phyloP scores from a whole-genome alignment of 1,140 invertebrate genomes.

The Ectropis grisescens region DNA sequence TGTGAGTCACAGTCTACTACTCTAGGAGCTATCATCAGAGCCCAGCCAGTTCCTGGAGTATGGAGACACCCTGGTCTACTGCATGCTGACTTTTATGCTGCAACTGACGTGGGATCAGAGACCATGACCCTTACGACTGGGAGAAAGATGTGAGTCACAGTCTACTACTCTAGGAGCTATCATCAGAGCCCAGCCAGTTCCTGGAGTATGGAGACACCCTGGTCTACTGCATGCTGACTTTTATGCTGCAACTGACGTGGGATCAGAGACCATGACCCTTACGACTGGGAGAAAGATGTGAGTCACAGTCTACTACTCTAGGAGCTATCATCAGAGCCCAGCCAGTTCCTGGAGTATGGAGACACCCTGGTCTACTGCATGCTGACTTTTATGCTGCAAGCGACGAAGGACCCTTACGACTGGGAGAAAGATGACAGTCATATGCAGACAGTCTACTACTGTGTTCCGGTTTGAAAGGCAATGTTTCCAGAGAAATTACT shows the following conservation, averaged over 20 bases:
- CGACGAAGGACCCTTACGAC: constrained; percentile 93
- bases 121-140: constrained; percentile 96
- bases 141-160: constrained; percentile 82
- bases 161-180: too few species aligned
- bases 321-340: too few species aligned
- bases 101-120: constrained; percentile 91
- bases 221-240: constrained; percentile 88
- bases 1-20: constrained; percentile 81
- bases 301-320: too few species aligned
- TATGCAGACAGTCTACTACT: too few species aligned
- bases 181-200: too few species aligned
- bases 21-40: constrained; percentile 96
- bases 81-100: constrained; percentile 89
- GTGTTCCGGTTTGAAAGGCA: too few species aligned
- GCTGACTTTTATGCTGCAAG: constrained; percentile 91
- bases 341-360: constrained; percentile 88
- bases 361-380: constrained; percentile 94
- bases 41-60: constrained; percentile 90
- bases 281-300: constrained; percentile 93
- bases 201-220: constrained; percentile 95
- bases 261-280: constrained; percentile 91
- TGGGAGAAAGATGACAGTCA: constrained; percentile 88
- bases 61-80: constrained; percentile 94
- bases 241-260: constrained; percentile 93
- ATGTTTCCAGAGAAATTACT: too few species aligned